A percentile compares a stretch with the other conserved stretches of the same genome.
Conservation (phyloP, 2,113 vertebrate genomes). For the Oplegnathus fasciatus region DNA sequence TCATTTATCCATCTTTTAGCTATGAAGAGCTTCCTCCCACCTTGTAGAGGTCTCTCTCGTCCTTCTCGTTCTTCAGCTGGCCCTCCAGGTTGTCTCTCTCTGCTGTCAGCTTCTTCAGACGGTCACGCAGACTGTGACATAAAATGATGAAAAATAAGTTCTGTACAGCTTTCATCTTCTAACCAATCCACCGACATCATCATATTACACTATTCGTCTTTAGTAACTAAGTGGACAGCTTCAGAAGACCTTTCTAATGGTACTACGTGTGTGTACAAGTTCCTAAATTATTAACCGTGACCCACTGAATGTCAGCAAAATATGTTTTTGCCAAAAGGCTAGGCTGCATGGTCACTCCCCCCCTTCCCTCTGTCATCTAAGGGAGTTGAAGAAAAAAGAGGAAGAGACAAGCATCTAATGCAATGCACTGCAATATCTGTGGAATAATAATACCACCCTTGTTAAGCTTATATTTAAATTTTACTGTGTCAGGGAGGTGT, state of each 20-base stretch:
- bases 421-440: not conserved
- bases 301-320: not conserved
- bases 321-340: slow-evolving; percentile 4
- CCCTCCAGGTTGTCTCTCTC: slow-evolving; percentile 93
- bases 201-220: not conserved
- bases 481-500: not conserved
- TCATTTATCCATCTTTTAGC: not conserved
- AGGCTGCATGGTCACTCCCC: not conserved
- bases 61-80: slow-evolving; percentile 95
- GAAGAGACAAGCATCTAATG: not conserved
- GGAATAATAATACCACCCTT: not conserved
- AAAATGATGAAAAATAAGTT: not conserved
- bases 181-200: not conserved
- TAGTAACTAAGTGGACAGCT: not conserved
- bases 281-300: not conserved
- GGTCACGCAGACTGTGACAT: slow-evolving; percentile 89
- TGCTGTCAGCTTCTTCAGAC: slow-evolving; percentile 89
- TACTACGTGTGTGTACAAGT: not conserved
- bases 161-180: not conserved
- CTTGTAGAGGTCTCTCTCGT: slow-evolving; percentile 97
- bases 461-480: not conserved
- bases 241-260: not conserved
- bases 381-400: not conserved
- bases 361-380: not conserved
- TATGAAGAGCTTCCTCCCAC: slow-evolving; percentile 58